Evolutionary conservation across 1,140 invertebrate species (phyloP).

Genomic region (Drosophila albomicans): DNA sequence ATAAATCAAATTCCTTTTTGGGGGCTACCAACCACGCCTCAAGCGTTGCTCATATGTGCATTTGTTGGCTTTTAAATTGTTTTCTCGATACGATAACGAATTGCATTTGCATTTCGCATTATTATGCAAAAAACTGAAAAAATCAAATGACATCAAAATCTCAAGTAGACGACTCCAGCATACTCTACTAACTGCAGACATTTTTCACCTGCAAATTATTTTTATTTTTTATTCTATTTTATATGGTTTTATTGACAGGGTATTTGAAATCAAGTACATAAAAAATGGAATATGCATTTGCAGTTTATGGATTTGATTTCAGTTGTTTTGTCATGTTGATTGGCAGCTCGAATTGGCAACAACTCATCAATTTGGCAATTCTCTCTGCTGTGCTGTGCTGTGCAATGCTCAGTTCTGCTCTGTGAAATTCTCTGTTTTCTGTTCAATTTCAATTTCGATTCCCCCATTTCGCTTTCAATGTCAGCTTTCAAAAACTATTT

Average conservation of each 20-base stretch:
- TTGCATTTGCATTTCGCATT: constrained; percentile 59
- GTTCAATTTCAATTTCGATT: constrained; percentile 28
- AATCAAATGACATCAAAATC: not conserved
- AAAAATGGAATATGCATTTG: constrained; percentile 25
- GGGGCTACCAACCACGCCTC: constrained; percentile 51
- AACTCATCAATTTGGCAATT: constrained; percentile 48
- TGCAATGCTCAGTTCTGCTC: constrained; percentile 13
- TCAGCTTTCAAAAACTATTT: constrained; percentile 23
- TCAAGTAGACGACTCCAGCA: not conserved
- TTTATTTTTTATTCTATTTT: too few species aligned
- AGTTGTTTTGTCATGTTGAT: constrained; percentile 75
- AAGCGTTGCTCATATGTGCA: constrained; percentile 16
- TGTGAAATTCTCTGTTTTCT: constrained; percentile 1
- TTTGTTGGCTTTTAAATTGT: constrained; percentile 58
- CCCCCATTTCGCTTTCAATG: constrained; percentile 32
- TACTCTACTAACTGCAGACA: constrained; percentile 9
- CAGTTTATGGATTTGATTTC: constrained; percentile 77
- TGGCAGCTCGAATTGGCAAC: constrained; percentile 71
- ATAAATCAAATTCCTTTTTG: constrained; percentile 64
- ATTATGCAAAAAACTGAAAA: constrained; percentile 59
- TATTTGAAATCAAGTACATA: constrained; percentile 24
- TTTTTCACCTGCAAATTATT: not conserved
- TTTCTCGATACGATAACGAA: constrained; percentile 57
- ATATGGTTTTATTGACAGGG: not conserved
- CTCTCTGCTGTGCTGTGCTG: not conserved